A percentile compares a stretch with the other conserved stretches of the same genome.
phyloP scores from a whole-genome alignment of 35 echinoderm and acorn worm genomes.

The Eucidaris tribuloides region DNA sequence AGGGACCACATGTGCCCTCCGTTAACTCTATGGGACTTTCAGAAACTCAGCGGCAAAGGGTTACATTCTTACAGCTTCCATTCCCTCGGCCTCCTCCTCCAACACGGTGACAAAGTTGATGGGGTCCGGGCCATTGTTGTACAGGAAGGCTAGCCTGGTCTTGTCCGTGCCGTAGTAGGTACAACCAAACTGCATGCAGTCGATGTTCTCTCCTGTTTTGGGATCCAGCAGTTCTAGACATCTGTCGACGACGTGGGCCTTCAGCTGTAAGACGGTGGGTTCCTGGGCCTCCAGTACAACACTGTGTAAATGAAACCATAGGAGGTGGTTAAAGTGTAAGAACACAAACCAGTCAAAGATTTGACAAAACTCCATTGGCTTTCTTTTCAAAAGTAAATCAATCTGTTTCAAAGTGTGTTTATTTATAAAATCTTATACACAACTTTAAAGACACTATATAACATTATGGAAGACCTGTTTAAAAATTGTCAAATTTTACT shows the following conservation, averaged over 20 bases:
- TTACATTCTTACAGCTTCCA: slow-evolving; percentile 82
- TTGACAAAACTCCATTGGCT: too few relatives aligned
- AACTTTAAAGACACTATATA: too few relatives aligned
- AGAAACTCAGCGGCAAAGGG: too few relatives aligned
- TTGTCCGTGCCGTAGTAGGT: slow-evolving; percentile 96
- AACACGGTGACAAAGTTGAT: slow-evolving; percentile 94
- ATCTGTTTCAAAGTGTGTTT: too few relatives aligned
- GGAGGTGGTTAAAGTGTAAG: too few relatives aligned
- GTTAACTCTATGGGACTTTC: too few relatives aligned
- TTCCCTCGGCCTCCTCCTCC: slow-evolving; percentile 76
- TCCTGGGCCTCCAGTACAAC: slow-evolving; percentile 88
- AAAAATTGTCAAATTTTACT: too few relatives aligned
- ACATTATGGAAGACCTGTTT: too few relatives aligned
- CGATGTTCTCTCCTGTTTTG: slow-evolving; percentile 40
- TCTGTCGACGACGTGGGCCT: slow-evolving; percentile 84
- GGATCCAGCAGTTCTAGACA: slow-evolving; percentile 77
- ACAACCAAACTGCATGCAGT: slow-evolving; percentile 85
- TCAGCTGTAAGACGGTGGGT: slow-evolving; percentile 50
- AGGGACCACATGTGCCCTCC: too few relatives aligned
- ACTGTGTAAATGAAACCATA: slow-evolving; percentile 49
- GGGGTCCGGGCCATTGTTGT: slow-evolving; percentile 92
- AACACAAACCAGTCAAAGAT: too few relatives aligned
- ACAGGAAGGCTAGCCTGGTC: slow-evolving; percentile 70
- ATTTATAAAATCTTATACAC: too few relatives aligned
- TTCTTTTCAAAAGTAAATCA: too few relatives aligned